Base-by-base conservation (phyloP, 2,888 invertebrate species). In the Oxycera nigricornis region DNA sequence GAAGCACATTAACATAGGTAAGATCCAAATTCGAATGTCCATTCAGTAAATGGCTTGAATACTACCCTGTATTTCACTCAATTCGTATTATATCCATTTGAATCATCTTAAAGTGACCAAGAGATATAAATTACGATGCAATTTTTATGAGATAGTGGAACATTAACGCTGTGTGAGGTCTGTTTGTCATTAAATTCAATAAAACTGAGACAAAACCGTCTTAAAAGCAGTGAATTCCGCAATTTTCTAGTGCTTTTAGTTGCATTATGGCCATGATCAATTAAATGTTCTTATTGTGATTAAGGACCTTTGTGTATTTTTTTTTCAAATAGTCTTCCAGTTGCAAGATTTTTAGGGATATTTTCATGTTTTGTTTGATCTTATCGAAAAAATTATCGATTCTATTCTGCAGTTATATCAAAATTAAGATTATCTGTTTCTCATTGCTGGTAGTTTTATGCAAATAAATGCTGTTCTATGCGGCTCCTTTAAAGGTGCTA, bases 111-210 rank as follows among this genome's bases (percentile, higher is more conserved):
- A 35, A 35, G 17, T 50, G 30, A n/a, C 59, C 14, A 61, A 30
- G 30, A 61, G 30, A 61, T 61, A 61, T 61, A 61, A 26, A 41
- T 24, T 46, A 68, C 67, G 35, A 68, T 68, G 46, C 22, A 26
- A 22, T 50, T 46, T 68, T 41, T 41, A 68, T 20, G 67, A 61
- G 17, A 50, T 68, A 11, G 26, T 68, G 30, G 28, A 68, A 50
- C 24, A 68, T 50, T 61, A 2, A 61, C 67, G 9, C 1, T 17
- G 28, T 50, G 67, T 68, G 67, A 20, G 67, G 67, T 50, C 67
- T n/a, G 39, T 39, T 68, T 68, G 67, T 68, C 67, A 68, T 68
- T 68, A 17, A 50, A 68, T 68, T 68, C 14, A 68, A 50, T 68
- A 24, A 50, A 68, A 68, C 67, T 24, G 41, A 65, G 22, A 41